Evolutionary conservation across 2,113 vertebrate species (phyloP).

Genomic region (Bubo scandiacus): DNA sequence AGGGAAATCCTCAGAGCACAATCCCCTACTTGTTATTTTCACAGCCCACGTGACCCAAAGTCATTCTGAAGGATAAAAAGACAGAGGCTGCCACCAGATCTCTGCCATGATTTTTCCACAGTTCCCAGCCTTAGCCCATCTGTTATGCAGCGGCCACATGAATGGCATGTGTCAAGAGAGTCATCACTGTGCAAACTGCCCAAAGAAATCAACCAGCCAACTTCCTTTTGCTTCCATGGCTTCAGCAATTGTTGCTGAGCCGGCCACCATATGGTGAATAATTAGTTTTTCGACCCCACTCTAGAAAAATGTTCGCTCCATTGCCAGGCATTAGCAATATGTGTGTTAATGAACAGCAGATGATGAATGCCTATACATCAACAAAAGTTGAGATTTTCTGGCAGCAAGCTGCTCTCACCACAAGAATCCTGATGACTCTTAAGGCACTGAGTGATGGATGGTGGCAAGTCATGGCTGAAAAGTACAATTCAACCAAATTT

Average conservation of each 20-base stretch:
- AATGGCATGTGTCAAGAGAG: slow-evolving; percentile 95
- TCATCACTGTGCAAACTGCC: slow-evolving; percentile 84
- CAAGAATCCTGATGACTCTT: not conserved
- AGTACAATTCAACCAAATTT: not conserved
- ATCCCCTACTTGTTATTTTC: slow-evolving; percentile 91
- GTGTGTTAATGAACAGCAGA: slow-evolving; percentile 79
- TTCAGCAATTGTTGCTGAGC: slow-evolving; percentile 84
- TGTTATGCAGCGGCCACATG: slow-evolving; percentile 86
- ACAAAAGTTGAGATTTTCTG: slow-evolving; percentile 67
- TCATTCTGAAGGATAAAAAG: slow-evolving; percentile 88
- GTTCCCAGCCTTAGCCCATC: slow-evolving; percentile 92
- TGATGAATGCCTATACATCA: slow-evolving; percentile 91
- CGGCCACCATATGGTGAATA: slow-evolving; percentile 96
- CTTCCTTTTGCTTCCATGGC: slow-evolving; percentile 81
- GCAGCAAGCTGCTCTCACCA: slow-evolving; percentile 43
- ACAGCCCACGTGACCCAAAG: slow-evolving; percentile 83
- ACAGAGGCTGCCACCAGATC: slow-evolving; percentile 84
- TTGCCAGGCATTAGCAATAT: slow-evolving; percentile 81
- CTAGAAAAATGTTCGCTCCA: slow-evolving; percentile 81
- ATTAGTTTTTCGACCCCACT: slow-evolving; percentile 92
- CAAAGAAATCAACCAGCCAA: slow-evolving; percentile 82
- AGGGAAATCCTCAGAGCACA: slow-evolving; percentile 83
- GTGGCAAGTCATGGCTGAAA: not conserved
- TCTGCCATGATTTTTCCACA: slow-evolving; percentile 85
- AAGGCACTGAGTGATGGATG: not conserved